These are phyloP conservation scores for Coregonus sp. DNA, from an alignment of 2,797 vertebrate species.

Conservation along the genomic window DNA sequence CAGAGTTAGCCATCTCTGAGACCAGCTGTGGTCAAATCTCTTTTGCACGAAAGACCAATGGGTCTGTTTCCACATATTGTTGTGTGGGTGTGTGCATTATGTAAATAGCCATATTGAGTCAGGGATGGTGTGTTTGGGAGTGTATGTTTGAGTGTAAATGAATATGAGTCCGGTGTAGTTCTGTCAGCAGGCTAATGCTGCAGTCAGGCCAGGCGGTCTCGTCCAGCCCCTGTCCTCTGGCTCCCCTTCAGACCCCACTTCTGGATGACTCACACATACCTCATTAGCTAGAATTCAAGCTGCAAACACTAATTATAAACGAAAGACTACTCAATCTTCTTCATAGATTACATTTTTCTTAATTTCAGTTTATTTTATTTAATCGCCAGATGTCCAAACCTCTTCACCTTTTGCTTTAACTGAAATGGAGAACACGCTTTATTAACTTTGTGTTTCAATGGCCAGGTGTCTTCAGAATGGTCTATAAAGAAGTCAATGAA, in stretches of 20 bases:
- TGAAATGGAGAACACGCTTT: not conserved
- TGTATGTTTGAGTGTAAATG: not conserved
- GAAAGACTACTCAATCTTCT: no score
- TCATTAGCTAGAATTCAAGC: constrained; percentile 19
- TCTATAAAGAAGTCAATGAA: no score
- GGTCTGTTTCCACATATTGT: not conserved
- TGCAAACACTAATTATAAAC: constrained; percentile 1
- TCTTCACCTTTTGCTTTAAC: not conserved
- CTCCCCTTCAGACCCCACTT: not conserved
- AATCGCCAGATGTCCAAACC: not conserved
- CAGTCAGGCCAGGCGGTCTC: not conserved
- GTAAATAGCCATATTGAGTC: not conserved
- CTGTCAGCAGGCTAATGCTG: not conserved
- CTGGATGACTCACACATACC: constrained; percentile 6
- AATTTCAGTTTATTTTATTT: no score
- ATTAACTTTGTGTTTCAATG: not conserved
- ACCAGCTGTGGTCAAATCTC: no score
- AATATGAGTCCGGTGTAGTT: not conserved
- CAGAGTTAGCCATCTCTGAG: no score
- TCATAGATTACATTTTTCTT: no score
- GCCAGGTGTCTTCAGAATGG: not conserved
- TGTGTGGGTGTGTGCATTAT: not conserved
- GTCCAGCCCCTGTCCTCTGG: not conserved
- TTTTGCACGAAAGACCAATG: no score
- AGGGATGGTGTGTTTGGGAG: not conserved